A percentile compares a stretch with the other conserved stretches of the same genome.
Evolutionary conservation across 23 tunicate species (phyloP).

Genomic region (Aplidium turbinatum): DNA sequence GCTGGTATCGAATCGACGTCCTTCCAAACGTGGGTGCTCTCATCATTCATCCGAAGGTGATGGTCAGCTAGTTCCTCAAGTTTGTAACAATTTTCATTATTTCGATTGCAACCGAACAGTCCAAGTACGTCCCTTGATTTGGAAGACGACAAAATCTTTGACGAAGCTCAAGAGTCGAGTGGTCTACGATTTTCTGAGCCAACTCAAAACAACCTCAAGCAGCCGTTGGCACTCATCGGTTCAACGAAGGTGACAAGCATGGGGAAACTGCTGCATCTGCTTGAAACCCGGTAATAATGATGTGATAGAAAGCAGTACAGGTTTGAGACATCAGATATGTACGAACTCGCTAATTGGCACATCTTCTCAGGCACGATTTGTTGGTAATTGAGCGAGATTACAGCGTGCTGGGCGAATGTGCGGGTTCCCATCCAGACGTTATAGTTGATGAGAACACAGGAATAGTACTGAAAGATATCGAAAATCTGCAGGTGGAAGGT

Average conservation of each 20-base stretch:
- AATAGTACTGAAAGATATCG: conserved; percentile 35
- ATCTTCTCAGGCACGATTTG: conserved; percentile 40
- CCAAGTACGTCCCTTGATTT: no score
- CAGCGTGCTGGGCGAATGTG: neutral
- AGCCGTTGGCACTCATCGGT: conserved; percentile 32
- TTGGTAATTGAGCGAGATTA: conserved; percentile 41
- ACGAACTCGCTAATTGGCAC: neutral
- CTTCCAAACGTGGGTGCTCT: no score
- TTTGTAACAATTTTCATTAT: no score
- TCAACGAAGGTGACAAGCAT: conserved; percentile 31
- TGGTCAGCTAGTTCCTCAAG: no score
- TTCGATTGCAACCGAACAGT: no score
- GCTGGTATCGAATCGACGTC: no score
- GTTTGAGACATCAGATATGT: neutral
- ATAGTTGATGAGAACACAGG: conserved; percentile 44
- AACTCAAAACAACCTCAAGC: no score
- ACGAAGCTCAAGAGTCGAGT: no score
- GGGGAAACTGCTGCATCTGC: conserved; percentile 51
- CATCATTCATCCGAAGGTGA: no score
- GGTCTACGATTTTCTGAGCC: no score
- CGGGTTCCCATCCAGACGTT: conserved; percentile 46
- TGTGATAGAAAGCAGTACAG: no score
- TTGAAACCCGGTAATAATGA: conserved; percentile 72
- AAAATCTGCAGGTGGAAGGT: conserved; percentile 9
- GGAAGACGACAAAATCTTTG: no score